Evolutionary conservation across 2,888 invertebrate genomes (phyloP).

Genomic region (Gryllus longicercus): DNA sequence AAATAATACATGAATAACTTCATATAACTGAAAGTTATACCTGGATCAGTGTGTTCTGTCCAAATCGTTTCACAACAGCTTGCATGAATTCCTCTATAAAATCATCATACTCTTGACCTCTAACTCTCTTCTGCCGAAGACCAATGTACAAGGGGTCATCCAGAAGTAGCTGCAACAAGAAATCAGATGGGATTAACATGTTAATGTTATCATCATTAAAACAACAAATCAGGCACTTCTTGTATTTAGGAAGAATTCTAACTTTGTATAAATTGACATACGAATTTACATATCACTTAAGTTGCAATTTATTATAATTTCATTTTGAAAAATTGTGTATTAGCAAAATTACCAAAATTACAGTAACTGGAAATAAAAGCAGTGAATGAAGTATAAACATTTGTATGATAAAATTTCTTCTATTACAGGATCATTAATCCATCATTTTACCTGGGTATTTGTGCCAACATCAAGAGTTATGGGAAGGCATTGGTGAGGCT

Average conservation of each 20-base stretch:
- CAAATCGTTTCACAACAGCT: constrained; percentile 79
- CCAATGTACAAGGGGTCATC: constrained; percentile 96
- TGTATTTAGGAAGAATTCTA: background rate
- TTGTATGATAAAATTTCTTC: no score
- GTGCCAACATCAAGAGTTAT: constrained; percentile 77
- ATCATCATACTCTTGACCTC: constrained; percentile 83
- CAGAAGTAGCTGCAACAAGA: constrained; percentile 60
- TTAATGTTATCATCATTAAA: background rate
- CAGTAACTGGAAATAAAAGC: no score
- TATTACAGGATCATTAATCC: no score
- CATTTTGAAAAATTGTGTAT: no score
- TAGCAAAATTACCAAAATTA: no score
- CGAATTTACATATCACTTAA: no score
- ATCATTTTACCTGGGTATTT: constrained; percentile 54
- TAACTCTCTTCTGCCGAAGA: constrained; percentile 75
- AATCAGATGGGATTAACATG: constrained; percentile 18
- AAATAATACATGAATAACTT: no score
- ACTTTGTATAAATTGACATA: background rate
- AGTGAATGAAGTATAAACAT: no score
- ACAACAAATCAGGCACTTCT: background rate
- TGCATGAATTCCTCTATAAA: constrained; percentile 97
- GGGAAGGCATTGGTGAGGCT: constrained; percentile 92
- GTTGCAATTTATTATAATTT: no score
- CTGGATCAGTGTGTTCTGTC: constrained; percentile 80
- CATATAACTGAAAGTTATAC: constrained; percentile 38